A percentile compares a stretch with the other conserved stretches of the same genome.
Evolutionary conservation across 2,888 invertebrate genomes (phyloP).

Genomic region (Dioctria rufipes): DNA sequence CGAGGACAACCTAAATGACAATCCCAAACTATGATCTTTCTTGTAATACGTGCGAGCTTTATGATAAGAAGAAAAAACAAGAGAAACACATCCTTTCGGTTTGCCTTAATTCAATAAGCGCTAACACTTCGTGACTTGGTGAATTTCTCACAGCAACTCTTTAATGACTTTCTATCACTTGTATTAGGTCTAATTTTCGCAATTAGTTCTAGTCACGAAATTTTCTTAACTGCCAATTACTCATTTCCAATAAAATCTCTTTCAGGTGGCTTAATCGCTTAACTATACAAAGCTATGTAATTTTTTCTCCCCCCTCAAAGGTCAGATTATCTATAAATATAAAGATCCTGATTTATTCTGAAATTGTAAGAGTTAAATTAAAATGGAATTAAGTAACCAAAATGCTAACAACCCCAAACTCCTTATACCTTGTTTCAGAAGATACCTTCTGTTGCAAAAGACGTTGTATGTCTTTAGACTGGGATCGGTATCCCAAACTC

Average conservation of each 20-base stretch:
- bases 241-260: slow-evolving; percentile 19
- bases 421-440: background rate
- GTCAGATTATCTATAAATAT: background rate
- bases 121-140: slow-evolving; percentile 31
- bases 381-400: background rate
- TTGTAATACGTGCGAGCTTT: slow-evolving; percentile 18
- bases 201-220: slow-evolving; percentile 39
- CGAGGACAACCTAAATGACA: too few species aligned
- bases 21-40: too few species aligned
- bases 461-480: too few species aligned
- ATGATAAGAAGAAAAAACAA: background rate
- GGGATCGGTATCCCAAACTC: too few species aligned
- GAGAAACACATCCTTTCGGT: slow-evolving; percentile 11
- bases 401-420: background rate
- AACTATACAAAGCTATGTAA: slow-evolving; percentile 6
- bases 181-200: slow-evolving; percentile 18
- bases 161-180: slow-evolving; percentile 34
- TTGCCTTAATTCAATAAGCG: slow-evolving; percentile 39
- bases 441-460: slow-evolving; percentile 3
- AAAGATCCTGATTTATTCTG: slow-evolving; percentile 9
- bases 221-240: background rate
- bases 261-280: slow-evolving; percentile 15
- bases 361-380: slow-evolving; percentile 15
- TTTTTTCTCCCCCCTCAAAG: background rate
- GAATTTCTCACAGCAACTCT: slow-evolving; percentile 33